Conservation (phyloP, 1,140 invertebrate genomes). For the Hylaeus volcanicus region DNA sequence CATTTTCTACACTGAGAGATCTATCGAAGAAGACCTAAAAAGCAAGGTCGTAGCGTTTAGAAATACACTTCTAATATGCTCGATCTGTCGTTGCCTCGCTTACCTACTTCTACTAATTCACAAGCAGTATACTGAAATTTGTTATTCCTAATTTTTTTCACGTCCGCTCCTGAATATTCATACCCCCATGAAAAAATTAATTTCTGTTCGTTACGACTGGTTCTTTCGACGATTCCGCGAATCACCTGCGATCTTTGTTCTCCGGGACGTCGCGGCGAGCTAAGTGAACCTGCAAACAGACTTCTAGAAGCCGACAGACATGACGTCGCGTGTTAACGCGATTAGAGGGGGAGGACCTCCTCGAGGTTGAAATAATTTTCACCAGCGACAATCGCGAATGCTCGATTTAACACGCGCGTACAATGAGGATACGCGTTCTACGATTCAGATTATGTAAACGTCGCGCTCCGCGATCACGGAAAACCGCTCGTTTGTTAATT, state of each 20-base stretch:
- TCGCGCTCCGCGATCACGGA: background rate
- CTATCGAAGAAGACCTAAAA: too few relatives aligned
- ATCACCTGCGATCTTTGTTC: slow-evolving; percentile 23
- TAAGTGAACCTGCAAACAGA: slow-evolving; percentile 53
- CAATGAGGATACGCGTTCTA: background rate
- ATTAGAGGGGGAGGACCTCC: slow-evolving; percentile 30
- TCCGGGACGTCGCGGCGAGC: slow-evolving; percentile 14
- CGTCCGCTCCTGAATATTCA: too few relatives aligned
- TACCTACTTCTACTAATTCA: too few relatives aligned
- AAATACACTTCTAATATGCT: too few relatives aligned
- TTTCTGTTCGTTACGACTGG: too few relatives aligned
- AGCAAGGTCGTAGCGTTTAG: too few relatives aligned
- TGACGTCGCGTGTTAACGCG: slow-evolving; percentile 37
- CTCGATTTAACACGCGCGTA: background rate
- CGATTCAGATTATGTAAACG: background rate
- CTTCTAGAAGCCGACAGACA: slow-evolving; percentile 28
- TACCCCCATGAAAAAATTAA: too few relatives aligned
- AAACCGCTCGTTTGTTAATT: background rate
- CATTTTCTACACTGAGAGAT: too few relatives aligned
- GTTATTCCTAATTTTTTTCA: too few relatives aligned
- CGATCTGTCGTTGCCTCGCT: too few relatives aligned
- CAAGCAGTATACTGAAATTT: too few relatives aligned
- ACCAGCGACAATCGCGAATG: background rate
- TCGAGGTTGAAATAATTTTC: slow-evolving; percentile 43
- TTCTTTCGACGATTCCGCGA: slow-evolving; percentile 15